Evolutionary conservation across 2,797 vertebrate genomes (phyloP), one percentile per base, ranked within the genome.

Genomic region (Melanotaenia boesemani): DNA sequence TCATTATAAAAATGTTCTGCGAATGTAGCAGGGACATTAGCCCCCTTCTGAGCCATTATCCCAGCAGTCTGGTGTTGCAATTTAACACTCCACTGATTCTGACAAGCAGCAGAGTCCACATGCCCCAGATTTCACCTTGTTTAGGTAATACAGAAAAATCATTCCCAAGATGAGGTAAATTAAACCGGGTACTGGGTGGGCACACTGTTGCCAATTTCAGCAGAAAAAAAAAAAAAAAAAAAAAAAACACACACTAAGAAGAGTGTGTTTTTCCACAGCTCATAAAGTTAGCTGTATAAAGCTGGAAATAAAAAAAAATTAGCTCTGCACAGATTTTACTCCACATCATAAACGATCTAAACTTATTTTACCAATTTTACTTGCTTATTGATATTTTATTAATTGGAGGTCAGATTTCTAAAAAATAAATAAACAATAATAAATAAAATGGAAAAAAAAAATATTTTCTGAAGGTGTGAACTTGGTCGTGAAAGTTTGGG

Each of bases 21-120:
- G 93, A 95, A 94, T 93, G 93, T 91, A 94, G 92, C 89, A 89
- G 89, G 85, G 91, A 92, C 94, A 95, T 94, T 94, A 94, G 93
- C 93, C 95, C 94, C 95, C 95, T 95, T 95, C 94, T 94, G 95
- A 92, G 95, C 94, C 93, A 95, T 96, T 96, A 95, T 95, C 92
- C 90, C 74, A 83, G 88, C 93, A 95, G 95, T 95, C 95, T 95
- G 94, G 92, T 95, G 94, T 93, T 94, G 93, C 92, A 95, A 95
- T 96, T 96, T 95, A 93, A 95, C 95, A 95, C 95, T 95, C 87
- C 89, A 94, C 92, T 92, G 94, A 93, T 88, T 95, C 91, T 76
- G 92, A 96, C 93, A 95, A 91, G 91, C 92, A 93, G 91, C 80
- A 90, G 89, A 91, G 90, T 89, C 90, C 93, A 89, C 91, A 79